Conservation (phyloP, 2,888 invertebrate species). For the Odontomyia ornata region DNA sequence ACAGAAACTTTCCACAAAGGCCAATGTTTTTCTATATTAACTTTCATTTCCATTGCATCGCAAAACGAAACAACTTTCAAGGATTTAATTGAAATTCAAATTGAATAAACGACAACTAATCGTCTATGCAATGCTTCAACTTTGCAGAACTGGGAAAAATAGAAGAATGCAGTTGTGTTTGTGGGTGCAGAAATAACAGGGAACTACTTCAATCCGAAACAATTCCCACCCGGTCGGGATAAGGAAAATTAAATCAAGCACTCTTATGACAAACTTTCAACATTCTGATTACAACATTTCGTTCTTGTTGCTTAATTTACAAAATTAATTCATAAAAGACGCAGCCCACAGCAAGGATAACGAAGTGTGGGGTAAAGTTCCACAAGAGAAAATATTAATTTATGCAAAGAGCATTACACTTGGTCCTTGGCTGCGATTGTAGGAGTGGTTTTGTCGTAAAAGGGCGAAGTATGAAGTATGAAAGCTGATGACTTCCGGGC, state of each 20-base stretch:
- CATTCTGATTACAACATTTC: conserved; percentile 1
- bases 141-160: background rate
- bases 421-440: background rate
- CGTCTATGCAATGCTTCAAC: background rate
- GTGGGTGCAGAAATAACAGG: background rate
- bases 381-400: background rate
- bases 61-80: background rate
- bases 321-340: background rate
- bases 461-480: too few species aligned
- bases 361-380: background rate
- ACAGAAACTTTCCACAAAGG: too few species aligned
- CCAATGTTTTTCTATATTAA: background rate
- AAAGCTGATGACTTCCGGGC: too few species aligned
- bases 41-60: background rate
- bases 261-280: conserved; percentile 6
- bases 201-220: background rate
- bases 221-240: background rate
- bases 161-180: background rate
- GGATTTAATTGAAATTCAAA: background rate
- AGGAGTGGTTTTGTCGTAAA: too few species aligned
- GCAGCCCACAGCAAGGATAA: background rate
- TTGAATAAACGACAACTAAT: conserved; percentile 10
- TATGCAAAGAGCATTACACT: background rate
- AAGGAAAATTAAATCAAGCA: background rate
- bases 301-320: background rate